A percentile compares a stretch with the other conserved stretches of the same genome.
phyloP scores from a whole-genome alignment of 2,113 vertebrate genomes.

The Formicarius rufipectus region DNA sequence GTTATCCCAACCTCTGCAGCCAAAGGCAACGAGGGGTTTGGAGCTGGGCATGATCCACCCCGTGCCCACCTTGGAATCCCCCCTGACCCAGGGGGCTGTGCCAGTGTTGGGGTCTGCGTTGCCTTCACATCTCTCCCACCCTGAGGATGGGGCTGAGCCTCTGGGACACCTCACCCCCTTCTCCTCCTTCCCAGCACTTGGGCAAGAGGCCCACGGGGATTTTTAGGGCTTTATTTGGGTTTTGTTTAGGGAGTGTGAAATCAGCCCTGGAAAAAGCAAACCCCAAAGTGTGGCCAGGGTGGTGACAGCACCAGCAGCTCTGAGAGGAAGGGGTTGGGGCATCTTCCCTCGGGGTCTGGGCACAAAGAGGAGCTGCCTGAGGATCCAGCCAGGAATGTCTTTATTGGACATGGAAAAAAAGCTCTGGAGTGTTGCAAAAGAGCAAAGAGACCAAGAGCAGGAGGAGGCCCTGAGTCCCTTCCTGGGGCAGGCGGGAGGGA shows the following conservation, averaged over 20 bases:
- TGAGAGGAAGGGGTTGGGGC: fast-evolving
- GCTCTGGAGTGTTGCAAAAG: not conserved
- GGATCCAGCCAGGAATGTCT: constrained; percentile 6
- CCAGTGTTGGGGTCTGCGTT: fast-evolving
- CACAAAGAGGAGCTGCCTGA: not conserved
- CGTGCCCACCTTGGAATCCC: not conserved
- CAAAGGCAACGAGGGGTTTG: too few species aligned
- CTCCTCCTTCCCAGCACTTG: fast-evolving
- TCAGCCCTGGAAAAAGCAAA: not conserved
- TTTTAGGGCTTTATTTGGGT: not conserved
- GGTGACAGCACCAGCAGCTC: not conserved
- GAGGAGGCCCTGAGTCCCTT: not conserved
- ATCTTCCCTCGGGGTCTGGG: not conserved
- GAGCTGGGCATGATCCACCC: not conserved
- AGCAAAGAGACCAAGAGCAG: not conserved
- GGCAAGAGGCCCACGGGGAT: not conserved
- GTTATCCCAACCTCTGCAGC: too few species aligned
- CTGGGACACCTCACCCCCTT: not conserved
- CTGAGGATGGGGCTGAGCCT: not conserved
- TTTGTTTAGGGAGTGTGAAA: constrained; percentile 7
- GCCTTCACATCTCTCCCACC: fast-evolving
- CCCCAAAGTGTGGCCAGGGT: not conserved
- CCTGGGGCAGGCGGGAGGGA: not conserved
- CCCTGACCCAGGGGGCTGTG: not conserved
- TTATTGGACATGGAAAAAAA: not conserved